Evolutionary conservation across 1,140 invertebrate species (phyloP).

Genomic region (Acromyrmex heyeri): DNA sequence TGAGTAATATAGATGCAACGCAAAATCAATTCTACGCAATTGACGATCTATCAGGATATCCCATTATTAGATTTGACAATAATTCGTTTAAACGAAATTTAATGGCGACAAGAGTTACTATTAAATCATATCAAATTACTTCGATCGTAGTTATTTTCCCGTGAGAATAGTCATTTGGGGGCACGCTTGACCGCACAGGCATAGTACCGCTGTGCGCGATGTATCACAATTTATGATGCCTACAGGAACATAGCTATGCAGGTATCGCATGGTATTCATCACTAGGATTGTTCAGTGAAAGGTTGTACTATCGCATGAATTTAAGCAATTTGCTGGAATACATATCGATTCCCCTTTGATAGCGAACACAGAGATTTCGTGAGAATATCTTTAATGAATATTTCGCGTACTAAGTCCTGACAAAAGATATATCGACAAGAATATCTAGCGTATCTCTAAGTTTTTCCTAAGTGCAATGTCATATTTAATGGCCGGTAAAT

Average conservation of each 20-base stretch:
- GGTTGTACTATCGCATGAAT: constrained; percentile 62
- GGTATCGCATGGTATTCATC: constrained; percentile 60
- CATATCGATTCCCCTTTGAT: constrained; percentile 44
- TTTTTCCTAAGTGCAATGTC: constrained; percentile 4
- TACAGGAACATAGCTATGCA: constrained; percentile 54
- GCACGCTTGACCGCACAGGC: constrained; percentile 23
- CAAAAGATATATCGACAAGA: not conserved
- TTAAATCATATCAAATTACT: constrained; percentile 65
- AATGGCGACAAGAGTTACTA: not conserved
- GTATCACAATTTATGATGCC: constrained; percentile 67
- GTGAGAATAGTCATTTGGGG: constrained; percentile 55
- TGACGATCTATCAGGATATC: not conserved
- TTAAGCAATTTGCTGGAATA: constrained; percentile 65
- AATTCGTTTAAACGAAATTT: constrained; percentile 48
- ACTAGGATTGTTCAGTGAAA: constrained; percentile 63
- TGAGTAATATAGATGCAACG: not conserved
- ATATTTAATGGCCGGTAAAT: not conserved
- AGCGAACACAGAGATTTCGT: constrained; percentile 45
- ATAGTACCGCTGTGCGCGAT: constrained; percentile 15
- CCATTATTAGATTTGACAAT: constrained; percentile 45
- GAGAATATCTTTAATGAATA: constrained; percentile 57
- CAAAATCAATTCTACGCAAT: constrained; percentile 34
- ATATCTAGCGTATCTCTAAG: not conserved
- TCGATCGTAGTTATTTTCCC: constrained; percentile 62
- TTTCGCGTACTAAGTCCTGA: constrained; percentile 11